These are phyloP conservation scores for Actenoides hombroni DNA, from an alignment of 2,113 vertebrate species.

Conservation along the genomic window DNA sequence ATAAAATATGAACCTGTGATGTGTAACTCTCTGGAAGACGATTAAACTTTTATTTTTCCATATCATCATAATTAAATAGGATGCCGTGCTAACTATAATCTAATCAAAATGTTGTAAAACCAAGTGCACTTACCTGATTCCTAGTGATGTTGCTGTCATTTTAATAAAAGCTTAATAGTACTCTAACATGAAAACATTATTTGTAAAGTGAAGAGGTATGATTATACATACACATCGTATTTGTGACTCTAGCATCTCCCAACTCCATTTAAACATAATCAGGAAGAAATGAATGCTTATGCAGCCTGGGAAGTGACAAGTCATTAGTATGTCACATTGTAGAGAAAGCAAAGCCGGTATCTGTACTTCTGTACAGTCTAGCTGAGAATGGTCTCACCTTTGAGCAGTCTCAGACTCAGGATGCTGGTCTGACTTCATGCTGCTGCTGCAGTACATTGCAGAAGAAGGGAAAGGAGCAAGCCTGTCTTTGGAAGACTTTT, in stretches of 20 bases:
- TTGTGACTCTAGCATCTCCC: conserved; percentile 6
- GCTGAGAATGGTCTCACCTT: neutral
- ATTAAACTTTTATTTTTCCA: neutral
- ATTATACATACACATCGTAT: conserved; percentile 14
- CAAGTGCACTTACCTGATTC: neutral
- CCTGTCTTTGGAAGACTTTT: neutral
- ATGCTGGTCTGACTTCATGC: neutral
- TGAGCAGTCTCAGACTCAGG: neutral
- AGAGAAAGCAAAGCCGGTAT: neutral
- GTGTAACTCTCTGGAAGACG: neutral
- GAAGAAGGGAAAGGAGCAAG: neutral
- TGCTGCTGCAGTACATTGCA: neutral
- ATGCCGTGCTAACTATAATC: neutral
- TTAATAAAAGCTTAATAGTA: conserved; percentile 50
- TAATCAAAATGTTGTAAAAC: conserved; percentile 48
- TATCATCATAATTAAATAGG: conserved; percentile 1
- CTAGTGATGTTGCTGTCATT: conserved; percentile 12
- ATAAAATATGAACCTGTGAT: neutral
- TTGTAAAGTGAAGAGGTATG: neutral
- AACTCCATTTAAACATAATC: conserved; percentile 10
- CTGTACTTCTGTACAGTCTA: neutral
- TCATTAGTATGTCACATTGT: neutral
- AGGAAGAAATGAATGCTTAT: conserved; percentile 3
- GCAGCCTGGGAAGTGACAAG: neutral
- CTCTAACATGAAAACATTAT: conserved; percentile 39